Percentiles rank a stretch among this genome's conserved stretches.
Evolutionary conservation across 2,113 vertebrate genomes (phyloP).

Genomic region (Poeciliopsis prolifica): DNA sequence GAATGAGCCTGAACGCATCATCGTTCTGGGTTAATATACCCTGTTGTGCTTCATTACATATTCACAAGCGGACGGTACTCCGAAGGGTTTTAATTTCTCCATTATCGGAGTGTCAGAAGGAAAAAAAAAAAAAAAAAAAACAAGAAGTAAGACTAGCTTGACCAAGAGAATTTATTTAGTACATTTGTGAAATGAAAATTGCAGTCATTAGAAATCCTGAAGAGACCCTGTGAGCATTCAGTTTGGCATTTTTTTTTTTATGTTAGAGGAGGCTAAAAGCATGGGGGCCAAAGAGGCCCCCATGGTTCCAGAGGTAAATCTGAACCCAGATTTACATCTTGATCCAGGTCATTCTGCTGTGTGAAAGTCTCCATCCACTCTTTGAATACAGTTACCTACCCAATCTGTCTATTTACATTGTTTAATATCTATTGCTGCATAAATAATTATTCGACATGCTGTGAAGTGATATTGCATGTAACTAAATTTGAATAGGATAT

Average conservation of each 20-base stretch:
- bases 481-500: not conserved
- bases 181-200: conserved; percentile 31
- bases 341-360: conserved; percentile 31
- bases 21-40: conserved; percentile 30
- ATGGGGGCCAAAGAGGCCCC: conserved; percentile 28
- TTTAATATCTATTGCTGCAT: not conserved
- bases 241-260: conserved; percentile 25
- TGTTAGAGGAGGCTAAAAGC: conserved; percentile 46
- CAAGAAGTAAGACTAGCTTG: not conserved
- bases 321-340: conserved; percentile 56
- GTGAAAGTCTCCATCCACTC: conserved; percentile 18
- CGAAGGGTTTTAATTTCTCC: conserved; percentile 17
- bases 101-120: conserved; percentile 21
- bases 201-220: conserved; percentile 20
- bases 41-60: conserved; percentile 30
- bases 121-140: not conserved
- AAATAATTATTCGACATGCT: not conserved
- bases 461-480: not conserved
- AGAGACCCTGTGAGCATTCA: conserved; percentile 43
- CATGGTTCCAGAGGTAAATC: not conserved
- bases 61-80: conserved; percentile 29
- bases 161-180: conserved; percentile 6
- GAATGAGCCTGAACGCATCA: conserved; percentile 18
- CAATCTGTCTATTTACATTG: conserved; percentile 16
- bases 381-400: conserved; percentile 21